phyloP scores from a whole-genome alignment of 2,888 invertebrate genomes.

The Periphyllus acericola region DNA sequence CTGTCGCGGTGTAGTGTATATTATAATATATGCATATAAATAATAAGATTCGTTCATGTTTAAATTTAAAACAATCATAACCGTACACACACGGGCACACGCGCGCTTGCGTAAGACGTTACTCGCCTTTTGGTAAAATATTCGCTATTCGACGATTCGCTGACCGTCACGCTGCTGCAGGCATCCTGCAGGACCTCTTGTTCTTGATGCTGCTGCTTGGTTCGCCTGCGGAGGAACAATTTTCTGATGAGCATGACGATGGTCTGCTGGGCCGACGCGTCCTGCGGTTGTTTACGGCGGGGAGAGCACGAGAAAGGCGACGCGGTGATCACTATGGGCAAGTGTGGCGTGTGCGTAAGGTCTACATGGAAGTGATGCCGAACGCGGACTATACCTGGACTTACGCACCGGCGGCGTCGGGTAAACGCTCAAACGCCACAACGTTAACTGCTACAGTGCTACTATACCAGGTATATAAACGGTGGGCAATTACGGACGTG shows the following conservation, averaged over 20 bases:
- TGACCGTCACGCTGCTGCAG: not conserved
- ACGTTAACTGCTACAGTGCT: constrained; percentile 16
- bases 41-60: too few species aligned
- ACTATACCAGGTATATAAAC: not conserved
- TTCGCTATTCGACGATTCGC: constrained; percentile 43
- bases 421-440: constrained; percentile 35
- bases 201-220: constrained; percentile 14
- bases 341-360: not conserved
- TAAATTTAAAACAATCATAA: too few species aligned
- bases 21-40: too few species aligned
- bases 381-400: not conserved
- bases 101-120: not conserved
- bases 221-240: constrained; percentile 26
- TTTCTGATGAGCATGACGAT: constrained; percentile 43
- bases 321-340: too few species aligned
- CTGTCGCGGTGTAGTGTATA: too few species aligned
- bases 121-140: constrained; percentile 58
- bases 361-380: not conserved
- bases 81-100: too few species aligned
- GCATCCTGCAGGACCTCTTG: not conserved
- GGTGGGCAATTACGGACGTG: not conserved
- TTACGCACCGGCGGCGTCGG: not conserved
- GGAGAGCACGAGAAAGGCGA: not conserved
- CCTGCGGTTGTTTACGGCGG: not conserved
- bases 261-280: not conserved